Percentiles rank a stretch among this genome's conserved stretches.
Evolutionary conservation across 2,888 invertebrate genomes (phyloP).

Genomic region (Neuroscelio doddi): DNA sequence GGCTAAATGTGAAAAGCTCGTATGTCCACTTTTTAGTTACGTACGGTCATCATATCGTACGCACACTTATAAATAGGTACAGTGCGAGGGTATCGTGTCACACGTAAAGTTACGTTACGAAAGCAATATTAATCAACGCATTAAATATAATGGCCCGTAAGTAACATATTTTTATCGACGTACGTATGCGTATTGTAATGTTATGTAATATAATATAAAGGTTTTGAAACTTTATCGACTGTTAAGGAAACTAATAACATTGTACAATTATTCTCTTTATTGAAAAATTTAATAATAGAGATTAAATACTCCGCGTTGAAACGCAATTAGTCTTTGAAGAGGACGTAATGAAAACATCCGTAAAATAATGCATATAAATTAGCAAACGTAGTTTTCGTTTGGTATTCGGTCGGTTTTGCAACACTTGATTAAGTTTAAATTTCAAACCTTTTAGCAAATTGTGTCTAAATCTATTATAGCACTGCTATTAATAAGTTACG

Average conservation of each 20-base stretch:
- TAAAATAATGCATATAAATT: conserved; percentile 19
- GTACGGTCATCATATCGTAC: conserved; percentile 19
- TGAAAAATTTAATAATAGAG: too few relatives aligned
- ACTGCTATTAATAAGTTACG: not conserved
- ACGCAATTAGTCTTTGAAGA: not conserved
- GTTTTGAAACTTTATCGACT: too few relatives aligned
- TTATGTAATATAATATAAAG: too few relatives aligned
- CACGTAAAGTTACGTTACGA: too few relatives aligned
- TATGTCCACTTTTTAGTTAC: conserved; percentile 24
- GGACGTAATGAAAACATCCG: conserved; percentile 10
- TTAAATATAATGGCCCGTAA: too few relatives aligned
- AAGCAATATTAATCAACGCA: too few relatives aligned
- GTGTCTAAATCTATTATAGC: conserved; percentile 23
- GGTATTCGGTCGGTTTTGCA: conserved; percentile 10
- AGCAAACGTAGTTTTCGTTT: conserved; percentile 11
- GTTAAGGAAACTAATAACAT: too few relatives aligned
- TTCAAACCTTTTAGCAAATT: conserved; percentile 40
- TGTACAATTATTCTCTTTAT: too few relatives aligned
- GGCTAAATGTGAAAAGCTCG: conserved; percentile 33
- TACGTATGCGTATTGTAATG: too few relatives aligned
- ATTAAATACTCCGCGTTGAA: not conserved
- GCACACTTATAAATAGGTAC: not conserved
- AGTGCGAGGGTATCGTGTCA: too few relatives aligned
- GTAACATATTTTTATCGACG: too few relatives aligned
- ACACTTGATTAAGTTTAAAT: conserved; percentile 20